Conservation (phyloP, 2,888 invertebrate species). For the Rhagonycha fulva region DNA sequence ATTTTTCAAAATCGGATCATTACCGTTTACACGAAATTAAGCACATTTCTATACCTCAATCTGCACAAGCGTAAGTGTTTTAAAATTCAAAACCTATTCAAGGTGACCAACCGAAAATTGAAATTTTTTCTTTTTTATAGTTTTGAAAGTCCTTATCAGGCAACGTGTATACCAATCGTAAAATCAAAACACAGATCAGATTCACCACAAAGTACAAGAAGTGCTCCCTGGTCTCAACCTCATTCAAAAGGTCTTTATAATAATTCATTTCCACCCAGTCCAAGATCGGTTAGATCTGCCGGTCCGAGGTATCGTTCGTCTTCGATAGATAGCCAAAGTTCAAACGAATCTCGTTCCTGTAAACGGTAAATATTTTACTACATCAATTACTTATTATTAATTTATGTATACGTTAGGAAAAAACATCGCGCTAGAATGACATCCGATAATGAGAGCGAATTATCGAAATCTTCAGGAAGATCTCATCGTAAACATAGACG, state of each 20-base stretch:
- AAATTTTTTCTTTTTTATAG: conserved; percentile 40
- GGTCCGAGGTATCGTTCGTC: conserved; percentile 70
- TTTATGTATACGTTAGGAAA: conserved; percentile 48
- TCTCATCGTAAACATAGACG: conserved; percentile 76
- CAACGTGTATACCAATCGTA: conserved; percentile 57
- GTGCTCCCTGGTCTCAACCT: conserved; percentile 78
- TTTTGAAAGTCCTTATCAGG: conserved; percentile 58
- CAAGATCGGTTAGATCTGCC: conserved; percentile 80
- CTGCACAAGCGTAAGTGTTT: conserved; percentile 57
- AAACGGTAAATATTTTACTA: conserved; percentile 61
- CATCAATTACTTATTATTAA: background rate
- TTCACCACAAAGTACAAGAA: conserved; percentile 81
- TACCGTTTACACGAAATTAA: conserved; percentile 55
- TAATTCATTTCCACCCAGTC: conserved; percentile 65
- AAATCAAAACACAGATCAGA: conserved; percentile 59
- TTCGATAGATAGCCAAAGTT: conserved; percentile 88
- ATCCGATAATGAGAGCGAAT: conserved; percentile 89
- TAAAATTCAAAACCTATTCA: no score
- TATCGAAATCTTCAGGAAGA: conserved; percentile 82
- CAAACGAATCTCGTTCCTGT: conserved; percentile 80
- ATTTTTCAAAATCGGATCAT: conserved; percentile 47
- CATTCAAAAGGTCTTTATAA: conserved; percentile 74
- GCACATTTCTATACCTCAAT: conserved; percentile 62
- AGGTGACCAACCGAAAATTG: no score
- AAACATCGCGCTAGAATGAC: conserved; percentile 81